phyloP scores from a whole-genome alignment of 2,113 vertebrate genomes.

The Melanerpes aurifrons region DNA sequence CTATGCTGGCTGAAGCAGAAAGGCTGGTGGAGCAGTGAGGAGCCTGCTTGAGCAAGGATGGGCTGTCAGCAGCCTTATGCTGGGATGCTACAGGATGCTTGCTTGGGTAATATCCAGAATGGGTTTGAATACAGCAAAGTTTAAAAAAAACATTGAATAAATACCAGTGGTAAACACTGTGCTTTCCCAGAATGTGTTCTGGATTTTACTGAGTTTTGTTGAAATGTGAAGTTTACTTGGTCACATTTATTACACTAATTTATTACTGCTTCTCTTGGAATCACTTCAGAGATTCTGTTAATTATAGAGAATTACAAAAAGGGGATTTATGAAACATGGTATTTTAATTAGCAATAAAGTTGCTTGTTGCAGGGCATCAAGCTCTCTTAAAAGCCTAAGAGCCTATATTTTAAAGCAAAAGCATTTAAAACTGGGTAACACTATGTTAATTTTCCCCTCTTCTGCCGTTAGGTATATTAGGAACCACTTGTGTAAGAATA shows the following conservation, averaged over 20 bases:
- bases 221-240: background rate
- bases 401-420: background rate
- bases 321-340: background rate
- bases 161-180: background rate
- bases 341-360: background rate
- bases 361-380: background rate
- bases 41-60: background rate
- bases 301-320: background rate
- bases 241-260: background rate
- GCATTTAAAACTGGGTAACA: background rate
- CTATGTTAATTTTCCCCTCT: background rate
- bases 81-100: background rate
- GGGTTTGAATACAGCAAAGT: background rate
- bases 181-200: background rate
- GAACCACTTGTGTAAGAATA: background rate
- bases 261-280: background rate
- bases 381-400: background rate
- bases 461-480: background rate
- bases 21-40: background rate
- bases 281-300: background rate
- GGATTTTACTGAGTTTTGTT: background rate
- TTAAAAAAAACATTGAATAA: background rate
- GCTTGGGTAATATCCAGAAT: background rate
- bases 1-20: background rate
- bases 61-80: background rate